Base-by-base conservation (phyloP, 2,113 vertebrate species). In the Scytalopus superciliaris region DNA sequence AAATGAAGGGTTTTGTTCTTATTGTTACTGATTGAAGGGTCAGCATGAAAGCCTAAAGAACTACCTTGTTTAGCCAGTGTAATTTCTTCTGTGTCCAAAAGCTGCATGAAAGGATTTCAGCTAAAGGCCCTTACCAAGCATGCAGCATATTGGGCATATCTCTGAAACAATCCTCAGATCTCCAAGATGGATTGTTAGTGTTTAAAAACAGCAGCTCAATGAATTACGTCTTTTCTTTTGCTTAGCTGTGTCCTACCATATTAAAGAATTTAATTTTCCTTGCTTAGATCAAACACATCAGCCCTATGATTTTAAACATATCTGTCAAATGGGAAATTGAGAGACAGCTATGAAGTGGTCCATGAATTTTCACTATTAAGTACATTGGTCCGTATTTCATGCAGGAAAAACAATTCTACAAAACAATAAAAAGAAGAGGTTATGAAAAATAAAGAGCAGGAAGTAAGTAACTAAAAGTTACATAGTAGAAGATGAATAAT, bases 21-120 rank as follows among this genome's bases (percentile, higher is more conserved):
- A 44, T 3, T 17, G 19, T 83, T 1, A 2, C 6, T 1, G 2
- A 57, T 3, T 6, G 24, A 45, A 73, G 3, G 37, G 16, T 44
- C 10, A 63, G 10, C 4, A 52, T 7, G 13, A 14, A 67, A 47
- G 33, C 39, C 50, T 44, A 35, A 90, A 49, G 27, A 68, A 7
- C 8, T 53, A 5, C 42, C 18, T 60, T 72, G 68, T 63, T 77
- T 67, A 33, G 42, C 17, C 5, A 4, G 4, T 22, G 19, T 62
- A 0, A 63, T 44, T 90, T 83, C 21, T 74, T 47, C 19, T 33
- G 55, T 37, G 56, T 87, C 30, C 45, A 52, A 76, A 87, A 80
- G 14, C 15, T 44, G 27, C 22, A 9, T 15, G 14, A 57, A 91
- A 77, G 30, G 3, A 93, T 72, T 87, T 78, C 49, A 87, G 50